These are phyloP conservation scores for Globicephala melas DNA, from an alignment of 2,113 vertebrate species.

Conservation along the genomic window DNA sequence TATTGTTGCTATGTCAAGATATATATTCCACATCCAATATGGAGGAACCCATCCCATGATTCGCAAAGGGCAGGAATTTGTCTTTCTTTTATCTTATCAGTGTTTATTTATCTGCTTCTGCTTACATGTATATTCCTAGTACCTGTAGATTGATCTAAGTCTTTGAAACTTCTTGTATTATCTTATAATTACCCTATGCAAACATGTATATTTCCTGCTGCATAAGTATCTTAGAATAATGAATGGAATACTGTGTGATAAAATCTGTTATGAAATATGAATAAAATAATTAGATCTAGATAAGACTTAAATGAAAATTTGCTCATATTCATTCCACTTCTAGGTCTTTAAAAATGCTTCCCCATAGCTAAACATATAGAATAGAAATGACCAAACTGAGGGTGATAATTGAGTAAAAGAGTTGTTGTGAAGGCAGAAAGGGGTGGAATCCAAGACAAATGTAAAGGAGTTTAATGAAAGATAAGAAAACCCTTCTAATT, in stretches of 20 bases:
- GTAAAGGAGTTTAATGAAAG: background rate
- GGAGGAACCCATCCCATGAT: background rate
- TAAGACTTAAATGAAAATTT: background rate
- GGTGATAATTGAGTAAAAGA: background rate
- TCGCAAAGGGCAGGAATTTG: background rate
- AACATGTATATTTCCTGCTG: background rate
- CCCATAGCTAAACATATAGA: background rate
- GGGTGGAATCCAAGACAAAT: background rate
- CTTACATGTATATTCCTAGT: background rate
- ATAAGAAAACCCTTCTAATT: background rate
- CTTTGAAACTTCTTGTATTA: background rate
- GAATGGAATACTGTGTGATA: background rate
- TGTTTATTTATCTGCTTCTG: background rate
- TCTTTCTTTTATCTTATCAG: background rate
- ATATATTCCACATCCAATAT: background rate
- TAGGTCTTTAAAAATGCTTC: background rate
- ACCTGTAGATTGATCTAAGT: background rate
- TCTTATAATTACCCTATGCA: background rate
- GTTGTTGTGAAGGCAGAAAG: background rate
- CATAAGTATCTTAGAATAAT: background rate
- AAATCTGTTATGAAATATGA: conserved; percentile 38
- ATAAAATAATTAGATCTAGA: conserved; percentile 14
- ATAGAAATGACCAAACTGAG: background rate
- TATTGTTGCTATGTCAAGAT: background rate
- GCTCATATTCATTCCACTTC: background rate